Evolutionary conservation across 2,113 vertebrate species (phyloP), one percentile per base, ranked within the genome.

Genomic region (Megaceryle maxima): DNA sequence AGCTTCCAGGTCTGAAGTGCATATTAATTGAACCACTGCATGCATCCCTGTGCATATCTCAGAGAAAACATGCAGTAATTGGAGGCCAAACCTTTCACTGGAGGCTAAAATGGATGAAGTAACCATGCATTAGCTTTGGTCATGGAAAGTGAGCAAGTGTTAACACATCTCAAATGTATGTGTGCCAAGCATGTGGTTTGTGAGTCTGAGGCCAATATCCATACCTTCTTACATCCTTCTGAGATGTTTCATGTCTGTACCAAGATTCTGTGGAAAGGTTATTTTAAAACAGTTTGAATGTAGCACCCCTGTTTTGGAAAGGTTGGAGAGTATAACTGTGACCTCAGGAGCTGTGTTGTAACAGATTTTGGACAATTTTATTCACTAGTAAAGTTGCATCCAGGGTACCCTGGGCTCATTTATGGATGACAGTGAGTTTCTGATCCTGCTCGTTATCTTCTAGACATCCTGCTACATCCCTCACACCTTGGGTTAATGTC

Each of bases 381-480:
- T 48, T 78, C 6, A 41, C 67, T 44, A 43, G 12, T 55, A 24
- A 78, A 84, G 51, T n/a, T 13, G 5, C 28, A n/a, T 18, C 8
- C 28, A n/a, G 2, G 24, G 35, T 8, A 44, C 3, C n/a, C 21
- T 82, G 46, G 46, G 15, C 16, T 82, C 0, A 0, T 26, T 84
- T 63, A 31, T 1, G 15, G 41, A 11, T 63, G 28, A 77, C 6
- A 59, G 8, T 16, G 26, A 70, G 12, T 19, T 76, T 90, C 67
- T 85, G 33, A 56, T 64, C 9, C 22, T 68, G 5, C 2, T 37
- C 0, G 0, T 66, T 31, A 22, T 31, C 77, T 77, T 43, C 18
- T 44, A 62, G 62, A 72, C 3, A 15, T 35, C 14, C n/a, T 37
- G 9, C 13, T 75, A 11, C 8, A n/a, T 10, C 2, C 14, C 18